Evolutionary conservation across 2,888 invertebrate species (phyloP).

Genomic region (Agriopis leucophaearia): DNA sequence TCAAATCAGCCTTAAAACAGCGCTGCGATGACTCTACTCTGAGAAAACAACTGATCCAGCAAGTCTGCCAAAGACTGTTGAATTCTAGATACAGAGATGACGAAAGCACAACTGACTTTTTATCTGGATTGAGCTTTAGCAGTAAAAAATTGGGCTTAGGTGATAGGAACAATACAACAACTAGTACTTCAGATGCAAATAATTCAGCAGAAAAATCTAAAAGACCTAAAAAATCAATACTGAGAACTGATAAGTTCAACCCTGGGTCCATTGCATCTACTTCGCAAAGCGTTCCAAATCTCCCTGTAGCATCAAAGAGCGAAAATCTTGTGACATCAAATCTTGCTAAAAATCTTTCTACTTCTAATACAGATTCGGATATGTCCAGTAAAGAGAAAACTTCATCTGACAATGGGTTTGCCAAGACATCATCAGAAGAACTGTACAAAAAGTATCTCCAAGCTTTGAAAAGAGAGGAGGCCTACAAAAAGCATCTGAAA

Average conservation of each 20-base stretch:
- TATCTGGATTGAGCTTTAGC: conserved; percentile 75
- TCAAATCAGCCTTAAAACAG: conserved; percentile 87
- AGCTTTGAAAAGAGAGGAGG: conserved; percentile 73
- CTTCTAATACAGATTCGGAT: conserved; percentile 73
- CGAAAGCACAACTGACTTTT: conserved; percentile 78
- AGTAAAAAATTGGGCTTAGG: conserved; percentile 63
- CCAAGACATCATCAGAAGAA: conserved; percentile 76
- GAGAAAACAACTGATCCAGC: conserved; percentile 88
- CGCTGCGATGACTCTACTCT: conserved; percentile 86
- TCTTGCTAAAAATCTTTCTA: conserved; percentile 51
- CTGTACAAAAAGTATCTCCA: conserved; percentile 76
- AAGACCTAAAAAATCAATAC: conserved; percentile 77
- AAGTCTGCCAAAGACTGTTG: conserved; percentile 87
- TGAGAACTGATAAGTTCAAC: conserved; percentile 73
- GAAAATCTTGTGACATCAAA: conserved; percentile 58
- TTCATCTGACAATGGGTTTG: conserved; percentile 64
- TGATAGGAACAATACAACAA: conserved; percentile 63
- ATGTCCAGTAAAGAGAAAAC: conserved; percentile 67
- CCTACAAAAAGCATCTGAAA: conserved; percentile 72
- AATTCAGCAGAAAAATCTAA: conserved; percentile 60
- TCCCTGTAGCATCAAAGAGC: conserved; percentile 62
- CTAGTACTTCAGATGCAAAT: conserved; percentile 76
- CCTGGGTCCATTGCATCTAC: conserved; percentile 71
- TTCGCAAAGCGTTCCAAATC: conserved; percentile 80
- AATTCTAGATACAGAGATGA: conserved; percentile 87